Evolutionary conservation across 2,113 vertebrate species (phyloP).

Genomic region (Rynchops niger): DNA sequence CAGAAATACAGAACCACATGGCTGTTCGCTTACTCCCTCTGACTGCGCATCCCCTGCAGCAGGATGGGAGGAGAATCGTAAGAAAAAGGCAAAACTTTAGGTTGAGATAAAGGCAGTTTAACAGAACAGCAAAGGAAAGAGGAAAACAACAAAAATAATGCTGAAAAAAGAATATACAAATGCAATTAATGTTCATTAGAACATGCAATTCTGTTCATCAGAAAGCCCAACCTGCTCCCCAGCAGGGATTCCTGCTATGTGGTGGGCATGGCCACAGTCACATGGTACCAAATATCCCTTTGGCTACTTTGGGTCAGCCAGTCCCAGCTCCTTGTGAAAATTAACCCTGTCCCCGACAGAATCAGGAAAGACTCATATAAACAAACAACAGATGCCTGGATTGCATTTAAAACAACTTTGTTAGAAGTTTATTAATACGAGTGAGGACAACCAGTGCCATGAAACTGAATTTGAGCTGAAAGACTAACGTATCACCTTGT

Average conservation of each 20-base stretch:
- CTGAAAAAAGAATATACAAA: not conserved
- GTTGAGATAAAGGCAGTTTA: not conserved
- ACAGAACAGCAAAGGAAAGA: not conserved
- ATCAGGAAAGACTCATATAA: not conserved
- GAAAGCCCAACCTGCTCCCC: not conserved
- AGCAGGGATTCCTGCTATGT: not conserved
- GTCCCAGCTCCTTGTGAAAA: not conserved
- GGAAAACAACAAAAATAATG: not conserved
- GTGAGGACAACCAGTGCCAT: not conserved
- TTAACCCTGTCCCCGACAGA: not conserved
- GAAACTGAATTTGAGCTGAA: not conserved
- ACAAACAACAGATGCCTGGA: not conserved
- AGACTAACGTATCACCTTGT: not conserved
- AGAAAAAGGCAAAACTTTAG: not conserved
- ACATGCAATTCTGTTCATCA: too few species aligned
- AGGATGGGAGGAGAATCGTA: not conserved
- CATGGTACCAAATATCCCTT: not conserved
- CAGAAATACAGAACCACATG: not conserved
- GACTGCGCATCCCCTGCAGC: too few species aligned
- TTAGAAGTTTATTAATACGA: not conserved
- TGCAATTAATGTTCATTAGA: not conserved
- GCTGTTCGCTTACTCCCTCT: not conserved
- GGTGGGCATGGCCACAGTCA: not conserved
- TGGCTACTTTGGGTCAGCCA: not conserved
- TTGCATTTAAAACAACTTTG: not conserved